Conservation (phyloP, 92 coral and sea anemone species). For the Zoanthus gigantus region DNA sequence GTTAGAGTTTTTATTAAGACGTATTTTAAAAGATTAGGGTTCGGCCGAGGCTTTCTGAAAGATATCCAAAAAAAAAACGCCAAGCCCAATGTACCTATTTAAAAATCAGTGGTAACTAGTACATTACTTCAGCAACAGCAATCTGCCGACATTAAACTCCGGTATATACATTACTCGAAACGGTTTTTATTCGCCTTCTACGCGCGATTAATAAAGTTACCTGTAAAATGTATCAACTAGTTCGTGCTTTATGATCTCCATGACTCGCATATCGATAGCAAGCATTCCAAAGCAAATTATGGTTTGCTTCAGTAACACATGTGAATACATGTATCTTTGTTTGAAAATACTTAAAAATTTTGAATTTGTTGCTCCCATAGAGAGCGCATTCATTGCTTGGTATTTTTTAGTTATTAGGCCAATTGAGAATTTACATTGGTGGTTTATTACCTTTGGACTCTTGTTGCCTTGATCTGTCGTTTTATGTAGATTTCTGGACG, state of each 20-base stretch:
- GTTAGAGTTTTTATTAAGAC: neutral
- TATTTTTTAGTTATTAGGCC: neutral
- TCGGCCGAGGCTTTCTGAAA: neutral
- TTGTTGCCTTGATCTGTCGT: neutral
- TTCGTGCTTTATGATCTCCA: conserved; percentile 3
- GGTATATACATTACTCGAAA: neutral
- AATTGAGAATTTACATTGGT: neutral
- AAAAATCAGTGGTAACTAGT: neutral
- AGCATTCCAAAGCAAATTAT: conserved; percentile 29
- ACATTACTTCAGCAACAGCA: neutral
- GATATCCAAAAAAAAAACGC: conserved; percentile 4
- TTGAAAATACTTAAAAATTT: conserved; percentile 10
- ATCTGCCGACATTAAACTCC: neutral
- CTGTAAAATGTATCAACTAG: conserved; percentile 28
- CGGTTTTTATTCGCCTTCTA: neutral
- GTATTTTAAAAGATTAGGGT: conserved; percentile 17
- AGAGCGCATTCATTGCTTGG: neutral
- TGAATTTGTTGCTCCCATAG: neutral
- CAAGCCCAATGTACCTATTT: neutral
- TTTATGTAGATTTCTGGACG: conserved; percentile 10
- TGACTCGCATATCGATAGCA: too few species aligned
- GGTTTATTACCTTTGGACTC: neutral
- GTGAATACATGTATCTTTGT: neutral
- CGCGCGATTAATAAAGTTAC: neutral
- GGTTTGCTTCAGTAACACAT: conserved; percentile 10